Percentiles rank a stretch among this genome's conserved stretches.
phyloP scores from a whole-genome alignment of 2,113 vertebrate species.

The Collichthys lucidus region DNA sequence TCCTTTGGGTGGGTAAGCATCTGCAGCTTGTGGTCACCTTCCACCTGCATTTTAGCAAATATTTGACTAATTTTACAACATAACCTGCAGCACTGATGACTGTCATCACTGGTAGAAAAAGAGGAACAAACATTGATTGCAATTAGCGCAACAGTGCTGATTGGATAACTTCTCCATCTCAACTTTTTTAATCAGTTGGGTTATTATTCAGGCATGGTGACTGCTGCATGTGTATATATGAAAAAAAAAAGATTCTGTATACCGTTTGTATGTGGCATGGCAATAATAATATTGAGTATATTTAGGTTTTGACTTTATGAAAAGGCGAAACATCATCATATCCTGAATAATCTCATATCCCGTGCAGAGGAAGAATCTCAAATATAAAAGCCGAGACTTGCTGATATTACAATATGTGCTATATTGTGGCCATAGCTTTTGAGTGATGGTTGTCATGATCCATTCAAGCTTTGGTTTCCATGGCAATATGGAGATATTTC shows the following conservation, averaged over 20 bases:
- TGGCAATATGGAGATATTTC: background rate
- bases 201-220: background rate
- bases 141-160: background rate
- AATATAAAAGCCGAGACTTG: conserved; percentile 31
- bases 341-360: conserved; percentile 46
- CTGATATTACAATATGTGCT: conserved; percentile 7
- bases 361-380: conserved; percentile 28
- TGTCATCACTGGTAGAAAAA: background rate
- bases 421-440: background rate
- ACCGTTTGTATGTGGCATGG: background rate
- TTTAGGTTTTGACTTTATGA: conserved; percentile 18
- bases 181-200: background rate
- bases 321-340: conserved; percentile 3
- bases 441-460: conserved; percentile 45
- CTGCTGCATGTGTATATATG: background rate
- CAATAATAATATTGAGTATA: background rate
- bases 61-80: background rate
- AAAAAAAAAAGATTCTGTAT: background rate
- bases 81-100: background rate
- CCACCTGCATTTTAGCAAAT: background rate
- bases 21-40: background rate
- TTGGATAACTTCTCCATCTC: background rate
- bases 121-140: background rate
- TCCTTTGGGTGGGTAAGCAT: background rate
- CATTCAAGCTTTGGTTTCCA: conserved; percentile 17